These are phyloP conservation scores for Torymus auratus DNA, from an alignment of 2,888 invertebrate species.

Conservation along the genomic window DNA sequence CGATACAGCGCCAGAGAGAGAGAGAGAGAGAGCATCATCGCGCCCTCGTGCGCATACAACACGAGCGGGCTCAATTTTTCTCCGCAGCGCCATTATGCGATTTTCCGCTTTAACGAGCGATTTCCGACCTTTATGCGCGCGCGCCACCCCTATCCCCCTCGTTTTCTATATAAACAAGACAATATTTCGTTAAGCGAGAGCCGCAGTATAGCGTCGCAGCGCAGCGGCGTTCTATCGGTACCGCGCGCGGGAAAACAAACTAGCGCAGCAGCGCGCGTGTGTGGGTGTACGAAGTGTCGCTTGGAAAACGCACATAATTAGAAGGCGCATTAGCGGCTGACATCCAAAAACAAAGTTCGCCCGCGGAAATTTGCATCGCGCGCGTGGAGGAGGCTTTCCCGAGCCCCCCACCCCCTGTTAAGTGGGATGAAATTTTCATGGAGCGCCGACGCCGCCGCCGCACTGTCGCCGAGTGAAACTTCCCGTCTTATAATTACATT, in stretches of 20 bases:
- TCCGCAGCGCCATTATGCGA: constrained; percentile 3
- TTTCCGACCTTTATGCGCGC: constrained; percentile 12
- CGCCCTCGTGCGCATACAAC: too few species aligned
- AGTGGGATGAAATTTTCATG: constrained; percentile 60
- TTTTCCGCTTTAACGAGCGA: constrained; percentile 38
- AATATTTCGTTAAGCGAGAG: constrained; percentile 19
- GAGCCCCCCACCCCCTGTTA: constrained; percentile 19
- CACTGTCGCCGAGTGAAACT: constrained; percentile 42
- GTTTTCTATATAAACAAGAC: constrained; percentile 7
- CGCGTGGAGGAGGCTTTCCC: background rate
- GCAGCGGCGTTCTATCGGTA: constrained; percentile 1
- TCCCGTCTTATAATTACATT: constrained; percentile 57
- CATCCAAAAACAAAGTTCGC: constrained; percentile 57
- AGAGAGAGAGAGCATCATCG: too few species aligned
- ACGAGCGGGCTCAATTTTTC: background rate
- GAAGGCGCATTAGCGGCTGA: constrained; percentile 53
- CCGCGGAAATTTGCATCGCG: constrained; percentile 54
- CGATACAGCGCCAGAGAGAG: too few species aligned
- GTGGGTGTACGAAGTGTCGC: background rate
- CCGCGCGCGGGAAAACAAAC: constrained; percentile 2
- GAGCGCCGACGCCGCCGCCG: constrained; percentile 28
- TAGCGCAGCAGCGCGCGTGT: background rate
- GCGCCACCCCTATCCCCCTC: background rate
- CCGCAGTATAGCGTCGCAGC: background rate
- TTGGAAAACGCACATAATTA: constrained; percentile 53